phyloP scores from a whole-genome alignment of 2,797 vertebrate species.

The Rallus crepitans region DNA sequence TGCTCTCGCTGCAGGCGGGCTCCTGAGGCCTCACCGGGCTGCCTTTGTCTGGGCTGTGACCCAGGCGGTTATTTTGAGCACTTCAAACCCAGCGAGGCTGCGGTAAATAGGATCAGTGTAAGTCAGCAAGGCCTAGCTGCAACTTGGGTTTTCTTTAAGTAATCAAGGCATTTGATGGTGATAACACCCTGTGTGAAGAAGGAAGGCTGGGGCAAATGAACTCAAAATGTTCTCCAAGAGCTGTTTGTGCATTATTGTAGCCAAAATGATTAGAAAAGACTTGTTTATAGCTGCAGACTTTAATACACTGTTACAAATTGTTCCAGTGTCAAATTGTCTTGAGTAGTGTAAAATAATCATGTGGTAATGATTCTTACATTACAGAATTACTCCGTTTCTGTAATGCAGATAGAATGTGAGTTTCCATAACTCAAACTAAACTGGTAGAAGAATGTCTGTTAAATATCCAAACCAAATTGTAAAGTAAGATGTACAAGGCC shows the following conservation, averaged over 20 bases:
- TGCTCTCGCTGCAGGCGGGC: background rate
- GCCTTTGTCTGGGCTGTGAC: slow-evolving; percentile 35
- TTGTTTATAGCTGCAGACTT: background rate
- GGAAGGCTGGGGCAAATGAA: background rate
- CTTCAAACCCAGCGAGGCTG: slow-evolving; percentile 33
- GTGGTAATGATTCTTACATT: background rate
- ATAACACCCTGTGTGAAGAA: background rate
- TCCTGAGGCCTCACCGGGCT: background rate
- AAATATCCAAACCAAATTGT: background rate
- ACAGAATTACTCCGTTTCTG: background rate
- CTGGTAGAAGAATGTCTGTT: background rate
- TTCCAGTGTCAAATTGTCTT: background rate
- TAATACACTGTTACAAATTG: background rate
- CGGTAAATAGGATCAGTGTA: slow-evolving; percentile 31
- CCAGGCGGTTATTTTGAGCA: slow-evolving; percentile 29
- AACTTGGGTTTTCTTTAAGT: slow-evolving; percentile 8
- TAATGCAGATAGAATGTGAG: background rate
- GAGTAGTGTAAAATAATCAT: background rate
- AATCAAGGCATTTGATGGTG: background rate
- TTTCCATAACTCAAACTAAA: background rate
- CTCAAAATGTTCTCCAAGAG: background rate
- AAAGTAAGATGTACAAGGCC: background rate
- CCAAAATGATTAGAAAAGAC: background rate
- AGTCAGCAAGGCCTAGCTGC: slow-evolving; percentile 12
- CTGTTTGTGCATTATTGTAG: background rate